Base-by-base conservation (phyloP, 2,888 invertebrate genomes). In the Abscondita cerata region DNA sequence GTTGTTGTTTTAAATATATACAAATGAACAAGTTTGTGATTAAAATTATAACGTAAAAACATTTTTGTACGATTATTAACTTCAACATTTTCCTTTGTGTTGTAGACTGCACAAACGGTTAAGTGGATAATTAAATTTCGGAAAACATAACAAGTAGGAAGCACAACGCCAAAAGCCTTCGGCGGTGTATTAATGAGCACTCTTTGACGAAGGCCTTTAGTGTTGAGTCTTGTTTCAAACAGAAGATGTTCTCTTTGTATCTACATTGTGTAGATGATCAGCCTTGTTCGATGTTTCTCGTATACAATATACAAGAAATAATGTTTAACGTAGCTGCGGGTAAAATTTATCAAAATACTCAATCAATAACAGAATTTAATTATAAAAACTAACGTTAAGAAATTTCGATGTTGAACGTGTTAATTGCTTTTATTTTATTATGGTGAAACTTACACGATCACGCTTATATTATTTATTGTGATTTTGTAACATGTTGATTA, bases 171-270 rank as follows among this genome's bases (percentile, higher is more conserved):
- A 47, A 62, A 38, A 59, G 73, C 78, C 76, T 48, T 48, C 41
- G 70, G 78, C 76, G 54, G 57, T 68, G 71, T 78, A 78, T 77
- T 78, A 78, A 78, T 76, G 78, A 78, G 73, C 72, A 71, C 71
- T 73, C 73, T 76, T 76, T 75, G 59, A 57, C 48, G 59, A 59
- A 47, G 41, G 55, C 44, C 59, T 59, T 52, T 59, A 51, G 59
- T 75, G 73, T 75, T 72, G 71, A 65, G 69, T 68, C 68, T 70
- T 66, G 70, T 69, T 71, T 69, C 69, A 64, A 70, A 73, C 72
- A 75, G 75, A 77, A 78, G 76, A 78, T 78, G 76, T 76, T 75
- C 74, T 71, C 72, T 76, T 77, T 77, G 76, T 76, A 76, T 69
- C 70, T 72, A 77, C 76, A 74, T 75, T 76, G 76, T 76, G 74